Evolutionary conservation across 2,888 invertebrate species (phyloP), one percentile per base, ranked within the genome.

Genomic region (Beris morrisii): DNA sequence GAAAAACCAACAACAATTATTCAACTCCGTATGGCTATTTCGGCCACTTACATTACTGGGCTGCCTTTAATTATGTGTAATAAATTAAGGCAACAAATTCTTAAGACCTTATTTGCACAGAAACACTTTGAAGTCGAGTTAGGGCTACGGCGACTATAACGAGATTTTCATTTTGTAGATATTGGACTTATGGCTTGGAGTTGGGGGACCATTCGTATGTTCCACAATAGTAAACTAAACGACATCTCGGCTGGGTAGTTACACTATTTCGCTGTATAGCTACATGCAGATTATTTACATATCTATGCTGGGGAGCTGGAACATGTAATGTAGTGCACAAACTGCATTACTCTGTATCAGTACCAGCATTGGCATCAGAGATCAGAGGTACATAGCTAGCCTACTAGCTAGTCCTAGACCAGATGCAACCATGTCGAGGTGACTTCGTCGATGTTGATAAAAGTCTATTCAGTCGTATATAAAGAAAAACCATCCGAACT

Each of bases 11-110:
- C 30, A 45, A 28, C 58, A 58, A 58, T 58, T 58, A 58, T 45
- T 45, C 15, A 44, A 45, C 59, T 15, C 13, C 7, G 59, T 31
- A 55, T 32, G 31, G 28, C 55, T 28, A 64, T 59, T 67, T 65
- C 69, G 69, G 69, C 65, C 68, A 69, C 70, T 70, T 69, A 71
- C 70, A 70, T 70, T 71, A 69, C 68, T 57, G 58, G 45, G 71
- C 66, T 69, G 70, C 70, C 70, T 71, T 72, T 72, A 72, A 72
- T 72, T 72, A 72, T 70, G 71, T 71, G 70, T 71, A 72, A 72
- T 72, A 72, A 72, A 71, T 72, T 72, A 71, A 72, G 69, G 72
- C 70, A 72, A 72, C 72, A 71, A 72, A 72, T 72, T 72, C 72
- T 69, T 71, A 69, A 68, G 69, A 71, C 72, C 72, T 70, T 72